Evolutionary conservation across 2,113 vertebrate genomes (phyloP), one percentile per base, ranked within the genome.

Genomic region (Oophaga pumilio): DNA sequence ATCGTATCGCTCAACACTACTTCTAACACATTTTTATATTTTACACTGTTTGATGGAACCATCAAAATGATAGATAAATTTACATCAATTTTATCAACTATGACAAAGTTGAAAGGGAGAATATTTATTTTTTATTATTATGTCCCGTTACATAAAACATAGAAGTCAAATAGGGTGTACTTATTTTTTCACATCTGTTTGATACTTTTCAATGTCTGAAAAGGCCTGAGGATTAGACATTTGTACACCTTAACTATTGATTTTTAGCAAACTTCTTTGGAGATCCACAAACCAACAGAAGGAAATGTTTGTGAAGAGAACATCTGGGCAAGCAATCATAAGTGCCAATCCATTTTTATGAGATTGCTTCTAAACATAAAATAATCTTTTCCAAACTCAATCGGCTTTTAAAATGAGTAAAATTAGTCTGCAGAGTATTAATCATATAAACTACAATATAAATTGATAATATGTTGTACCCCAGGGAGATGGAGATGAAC

Each of bases 311-410:
- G 22, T 28, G 28, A 68, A 80, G 81, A 80, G 85, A 33, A 20
- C 85, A 87, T 87, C 85, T 87, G 85, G 69, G 52, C 71, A 73
- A 59, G 85, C 52, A 87, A 81, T 87, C 85, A 81, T 10, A 62
- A 73, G 50, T 49, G 53, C 77, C 77, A 71, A 81, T 81, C 52
- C 77, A 82, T 87, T 80, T 86, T 87, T 87, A 81, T 73, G 77
- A 81, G 77, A 80, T 87, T 81, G 66, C 60, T 87, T 69, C 71
- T 73, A 87, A 73, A 81, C 53, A 87, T 60, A 57, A 59, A 87
- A 81, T 60, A 18, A 81, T 57, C 20, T 87, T 74, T 85, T 79
- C 56, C 43, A 56, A 71, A 33, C 85, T 60, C 85, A 81, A 26
- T 53, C 26, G 85, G 28, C 77, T 62, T 71, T 87, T 87, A 87